Conservation (phyloP, 2,113 vertebrate species). For the Saccopteryx bilineata region DNA sequence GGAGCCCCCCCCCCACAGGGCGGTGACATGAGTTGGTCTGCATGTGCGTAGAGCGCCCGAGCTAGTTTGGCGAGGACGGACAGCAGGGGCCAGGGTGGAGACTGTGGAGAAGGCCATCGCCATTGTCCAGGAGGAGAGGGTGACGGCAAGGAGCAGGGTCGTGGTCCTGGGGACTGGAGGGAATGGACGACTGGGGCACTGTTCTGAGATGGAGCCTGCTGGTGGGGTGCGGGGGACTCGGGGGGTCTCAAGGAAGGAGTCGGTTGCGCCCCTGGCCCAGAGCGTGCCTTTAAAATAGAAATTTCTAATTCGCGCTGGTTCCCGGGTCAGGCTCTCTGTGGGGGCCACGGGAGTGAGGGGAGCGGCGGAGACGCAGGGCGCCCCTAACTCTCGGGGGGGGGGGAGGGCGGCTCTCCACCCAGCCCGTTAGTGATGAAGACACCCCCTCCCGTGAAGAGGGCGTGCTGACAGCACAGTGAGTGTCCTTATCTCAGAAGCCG, state of each 20-base stretch:
- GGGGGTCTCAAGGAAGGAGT: accelerated
- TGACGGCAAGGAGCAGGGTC: no score
- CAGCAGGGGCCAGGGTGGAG: background rate
- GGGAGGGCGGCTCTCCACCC: background rate
- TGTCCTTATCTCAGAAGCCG: background rate
- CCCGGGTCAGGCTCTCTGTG: background rate
- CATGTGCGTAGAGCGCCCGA: background rate
- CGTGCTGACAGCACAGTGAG: background rate
- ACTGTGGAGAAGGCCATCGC: accelerated
- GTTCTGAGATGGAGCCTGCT: no score
- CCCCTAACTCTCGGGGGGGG: background rate
- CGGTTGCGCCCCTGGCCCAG: background rate
- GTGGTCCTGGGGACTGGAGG: accelerated
- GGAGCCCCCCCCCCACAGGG: background rate
- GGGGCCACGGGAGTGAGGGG: accelerated
- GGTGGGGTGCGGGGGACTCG: background rate
- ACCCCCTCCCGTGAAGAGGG: background rate
- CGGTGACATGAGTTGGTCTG: background rate
- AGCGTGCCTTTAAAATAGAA: background rate
- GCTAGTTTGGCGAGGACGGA: background rate
- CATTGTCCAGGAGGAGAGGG: background rate
- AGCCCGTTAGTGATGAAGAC: background rate
- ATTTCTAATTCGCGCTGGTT: background rate
- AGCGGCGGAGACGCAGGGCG: accelerated
- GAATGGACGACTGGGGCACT: background rate